Base-by-base conservation (phyloP, 2,797 vertebrate species). In the Harpagifer antarcticus region DNA sequence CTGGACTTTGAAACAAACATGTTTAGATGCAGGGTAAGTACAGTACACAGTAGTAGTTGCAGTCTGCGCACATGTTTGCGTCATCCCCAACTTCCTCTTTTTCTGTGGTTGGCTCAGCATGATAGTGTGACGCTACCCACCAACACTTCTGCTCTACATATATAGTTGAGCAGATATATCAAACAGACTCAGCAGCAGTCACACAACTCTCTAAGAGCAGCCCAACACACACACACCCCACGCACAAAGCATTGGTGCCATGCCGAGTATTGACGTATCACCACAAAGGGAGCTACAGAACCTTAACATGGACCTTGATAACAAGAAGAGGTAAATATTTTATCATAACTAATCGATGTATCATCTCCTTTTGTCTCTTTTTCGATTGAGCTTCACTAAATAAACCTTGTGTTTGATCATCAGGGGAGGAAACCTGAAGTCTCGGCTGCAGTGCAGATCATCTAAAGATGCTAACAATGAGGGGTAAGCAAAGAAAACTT, bases 41-140 rank as follows among this genome's bases (percentile, higher is more conserved):
- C 69, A 79, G 76, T 65, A 83, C 23, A 62, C 40, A 72, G 19
- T 61, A 57, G 56, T 23, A 65, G 75, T 48, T 43, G 52, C 69
- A 16, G 69, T 45, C 20, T 13, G 0, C 33, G 64, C 53, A 49
- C 58, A 60, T 10, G 65, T 72, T 60, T 90, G 84, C 93, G 92
- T 95, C 93, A 95, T 79, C 55, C 20, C 23, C 65, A 72, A 83
- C 93, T 95, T 95, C 94, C 95, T 95, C 92, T 94, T 91, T 90
- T 80, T 72, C 63, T 94, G 94, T 19, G 93, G 94, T 95, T 91
- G 80, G 76, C 2, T 44, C 63, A 66, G 48, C 70, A 54, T 71
- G 48, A 64, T 19, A 19, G 13, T 45, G 68, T 94, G 92, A 94
- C 88, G 81, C 63, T 70, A 59, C 58, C 50, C 54, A 9, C 57